Evolutionary conservation across 1,140 invertebrate species (phyloP), one percentile per base, ranked within the genome.

Genomic region (Chelonus insularis): DNA sequence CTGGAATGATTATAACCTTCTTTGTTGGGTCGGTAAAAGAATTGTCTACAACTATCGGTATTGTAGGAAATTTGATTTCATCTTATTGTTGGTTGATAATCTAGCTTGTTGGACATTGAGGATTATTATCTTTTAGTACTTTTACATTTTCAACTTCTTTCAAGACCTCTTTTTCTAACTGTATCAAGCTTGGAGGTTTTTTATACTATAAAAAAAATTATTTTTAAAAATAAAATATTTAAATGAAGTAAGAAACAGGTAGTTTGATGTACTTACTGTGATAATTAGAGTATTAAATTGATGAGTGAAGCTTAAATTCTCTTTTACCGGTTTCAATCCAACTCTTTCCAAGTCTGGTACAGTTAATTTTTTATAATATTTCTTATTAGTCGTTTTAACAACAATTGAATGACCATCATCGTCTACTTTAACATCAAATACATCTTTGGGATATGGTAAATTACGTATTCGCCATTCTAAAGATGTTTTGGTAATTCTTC

Each of bases 391-490:
- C 12, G 91, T 55, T 7, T 8, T 93, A 59, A 87, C 81, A 4
- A 93, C 83, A 20, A 86, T 80, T 41, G 92, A 86, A 54, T 83
- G 84, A 36, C 84, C 86, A 68, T 88, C 84, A 9, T 87, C 83
- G 61, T 88, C 84, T 0, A 85, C 86, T 55, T 77, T 85, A 4
- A 93, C 85, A 12, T 84, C 86, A 78, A 91, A 93, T 0, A 85
- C 84, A 63, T 88, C 84, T 63, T 88, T 80, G 0, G 89, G 83
- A 78, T 91, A 92, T 9, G 88, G 83, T 41, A 92, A 75, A 77
- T 92, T 92, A 65, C 90, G 83, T 66, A 93, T 92, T 66, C 91
- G 83, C 91, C 91, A 93, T 82, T 92, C 91, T 32, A 93, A 77
- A 58, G 85, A 86, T 18, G 83, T 84, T 82, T 87, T 90, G 41